Evolutionary conservation across 2,797 vertebrate genomes (phyloP).

Genomic region (Choloepus didactylus): DNA sequence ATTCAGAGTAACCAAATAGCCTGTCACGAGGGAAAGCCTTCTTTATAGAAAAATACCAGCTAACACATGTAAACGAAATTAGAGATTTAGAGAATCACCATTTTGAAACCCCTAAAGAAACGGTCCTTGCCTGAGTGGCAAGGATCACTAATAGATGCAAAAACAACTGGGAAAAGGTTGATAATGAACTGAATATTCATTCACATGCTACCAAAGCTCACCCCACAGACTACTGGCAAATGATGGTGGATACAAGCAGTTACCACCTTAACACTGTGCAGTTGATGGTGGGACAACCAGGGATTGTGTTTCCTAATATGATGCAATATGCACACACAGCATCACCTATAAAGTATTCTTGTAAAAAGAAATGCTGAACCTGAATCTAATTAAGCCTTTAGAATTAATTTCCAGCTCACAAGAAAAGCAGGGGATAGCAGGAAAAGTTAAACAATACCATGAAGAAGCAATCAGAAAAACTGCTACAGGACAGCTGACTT

Average conservation of each 20-base stretch:
- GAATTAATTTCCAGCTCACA: slow-evolving; percentile 17
- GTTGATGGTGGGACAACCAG: not conserved
- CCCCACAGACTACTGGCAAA: not conserved
- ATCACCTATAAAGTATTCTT: not conserved
- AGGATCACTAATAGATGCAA: not conserved
- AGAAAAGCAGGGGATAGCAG: not conserved
- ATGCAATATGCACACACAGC: not conserved
- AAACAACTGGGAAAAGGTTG: not conserved
- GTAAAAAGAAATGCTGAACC: not conserved
- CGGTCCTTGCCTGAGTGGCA: not conserved
- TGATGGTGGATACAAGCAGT: not conserved
- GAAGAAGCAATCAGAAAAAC: slow-evolving; percentile 43
- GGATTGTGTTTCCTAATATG: not conserved
- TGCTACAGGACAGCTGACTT: not conserved
- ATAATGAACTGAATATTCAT: not conserved
- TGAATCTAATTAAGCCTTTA: slow-evolving; percentile 30
- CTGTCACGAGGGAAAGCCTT: not conserved
- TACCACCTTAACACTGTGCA: not conserved
- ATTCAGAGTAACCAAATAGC: slow-evolving; percentile 21
- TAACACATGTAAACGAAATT: not conserved
- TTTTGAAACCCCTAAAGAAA: slow-evolving; percentile 57
- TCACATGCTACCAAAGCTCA: not conserved
- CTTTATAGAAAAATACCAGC: not conserved
- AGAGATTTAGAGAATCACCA: slow-evolving; percentile 35
- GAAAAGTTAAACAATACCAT: slow-evolving; percentile 34